Conservation (phyloP, 2,888 invertebrate genomes). For the Girardia tigrina region DNA sequence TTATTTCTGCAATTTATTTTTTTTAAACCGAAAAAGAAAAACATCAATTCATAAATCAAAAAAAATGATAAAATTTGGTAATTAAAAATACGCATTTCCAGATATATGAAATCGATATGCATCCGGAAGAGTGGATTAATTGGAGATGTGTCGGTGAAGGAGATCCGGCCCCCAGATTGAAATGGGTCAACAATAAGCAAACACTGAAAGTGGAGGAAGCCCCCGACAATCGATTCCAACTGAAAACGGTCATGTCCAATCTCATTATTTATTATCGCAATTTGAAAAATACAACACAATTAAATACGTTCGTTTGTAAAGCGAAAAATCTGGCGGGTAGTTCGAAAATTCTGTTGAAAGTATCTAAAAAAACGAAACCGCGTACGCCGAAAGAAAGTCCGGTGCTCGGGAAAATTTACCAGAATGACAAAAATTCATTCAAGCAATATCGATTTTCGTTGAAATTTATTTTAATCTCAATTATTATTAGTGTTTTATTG, state of each 20-base stretch:
- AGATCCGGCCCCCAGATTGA: not conserved
- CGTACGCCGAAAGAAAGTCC: too few relatives aligned
- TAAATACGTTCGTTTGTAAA: not conserved
- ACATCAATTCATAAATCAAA: too few relatives aligned
- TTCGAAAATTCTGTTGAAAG: not conserved
- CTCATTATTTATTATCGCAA: not conserved
- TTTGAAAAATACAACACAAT: not conserved
- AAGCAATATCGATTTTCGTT: too few relatives aligned
- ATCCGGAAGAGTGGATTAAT: not conserved
- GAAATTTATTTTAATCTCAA: too few relatives aligned
- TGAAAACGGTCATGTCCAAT: not conserved
- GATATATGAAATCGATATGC: not conserved
- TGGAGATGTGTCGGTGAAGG: not conserved
- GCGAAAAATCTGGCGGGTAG: not conserved
- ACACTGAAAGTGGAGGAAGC: not conserved
- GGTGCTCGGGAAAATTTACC: too few relatives aligned
- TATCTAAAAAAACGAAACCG: not conserved
- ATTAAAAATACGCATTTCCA: too few relatives aligned
- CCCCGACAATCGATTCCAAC: not conserved
- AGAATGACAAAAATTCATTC: too few relatives aligned
- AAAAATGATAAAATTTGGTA: too few relatives aligned
- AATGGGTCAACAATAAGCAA: not conserved
- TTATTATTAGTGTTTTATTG: too few relatives aligned
- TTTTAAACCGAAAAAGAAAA: too few relatives aligned
- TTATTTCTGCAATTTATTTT: too few relatives aligned